Base-by-base conservation (phyloP, 1,140 invertebrate species). In the Piezodorus guildinii region DNA sequence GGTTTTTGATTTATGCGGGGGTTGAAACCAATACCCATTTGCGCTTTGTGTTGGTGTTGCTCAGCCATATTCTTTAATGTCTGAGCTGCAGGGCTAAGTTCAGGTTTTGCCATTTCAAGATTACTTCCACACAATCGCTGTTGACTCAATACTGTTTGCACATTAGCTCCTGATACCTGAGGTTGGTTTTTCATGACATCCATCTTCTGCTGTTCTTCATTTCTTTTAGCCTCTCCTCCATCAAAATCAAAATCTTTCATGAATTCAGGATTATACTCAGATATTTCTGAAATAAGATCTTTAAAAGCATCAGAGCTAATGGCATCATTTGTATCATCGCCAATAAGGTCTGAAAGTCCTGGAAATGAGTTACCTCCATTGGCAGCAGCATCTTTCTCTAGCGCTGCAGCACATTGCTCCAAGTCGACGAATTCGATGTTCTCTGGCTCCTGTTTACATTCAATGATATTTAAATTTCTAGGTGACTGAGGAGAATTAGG, bases 21-120 rank as follows among this genome's bases (percentile, higher is more conserved):
- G 56, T 74, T 77, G 63, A 76, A 78, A 0, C 72, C 73, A 71
- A 81, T 76, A 39, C 79, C 77, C 71, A 81, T 77, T 67, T 81
- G 82, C 65, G 80, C 84, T 73, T 90, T 92, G 74, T 92, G 90
- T 75, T 95, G 91, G 73, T 96, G 93, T 72, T 96, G 92, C 72
- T 95, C 91, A 5, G 93, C 93, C 91, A 95, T 94, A 70, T 95
- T 91, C 73, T 95, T 95, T 14, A 96, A 77, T 0, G 91, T 95
- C 76, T 94, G 90, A 3, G 93, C 92, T 0, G 92, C 92, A 9
- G 91, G 87, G 62, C 88, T 91, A 72, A 88, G 79, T 71, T 89
- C 86, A 62, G 58, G 69, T 65, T 69, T 68, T 4, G 23, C 17
- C 52, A 56, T 56, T 25, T 56, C 52, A 14, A 56, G 6, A 56